Percentiles rank a stretch among this genome's conserved stretches.
These are phyloP conservation scores for Hemitrygon akajei DNA, from an alignment of 2,797 vertebrate species.

Conservation along the genomic window DNA sequence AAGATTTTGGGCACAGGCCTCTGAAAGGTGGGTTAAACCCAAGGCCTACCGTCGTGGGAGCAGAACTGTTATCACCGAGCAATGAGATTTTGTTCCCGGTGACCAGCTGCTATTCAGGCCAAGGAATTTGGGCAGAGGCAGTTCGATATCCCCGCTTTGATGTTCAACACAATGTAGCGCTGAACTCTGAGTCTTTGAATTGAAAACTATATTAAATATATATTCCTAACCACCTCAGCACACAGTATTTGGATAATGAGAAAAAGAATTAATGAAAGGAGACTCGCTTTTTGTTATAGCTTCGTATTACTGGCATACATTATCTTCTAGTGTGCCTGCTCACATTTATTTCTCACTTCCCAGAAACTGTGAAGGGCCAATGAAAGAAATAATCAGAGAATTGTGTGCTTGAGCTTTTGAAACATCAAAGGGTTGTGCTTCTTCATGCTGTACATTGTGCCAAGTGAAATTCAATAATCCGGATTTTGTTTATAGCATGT, in stretches of 20 bases:
- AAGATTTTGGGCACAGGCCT: neutral
- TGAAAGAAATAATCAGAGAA: constrained; percentile 34
- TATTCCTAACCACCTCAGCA: neutral
- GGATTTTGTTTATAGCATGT: constrained; percentile 17
- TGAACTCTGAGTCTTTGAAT: neutral
- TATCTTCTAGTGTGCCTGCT: constrained; percentile 12
- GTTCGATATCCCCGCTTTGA: neutral
- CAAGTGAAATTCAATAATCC: constrained; percentile 19
- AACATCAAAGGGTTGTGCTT: constrained; percentile 17
- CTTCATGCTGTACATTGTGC: constrained; percentile 17
- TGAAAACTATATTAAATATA: neutral
- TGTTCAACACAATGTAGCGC: neutral
- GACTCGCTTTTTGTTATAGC: neutral
- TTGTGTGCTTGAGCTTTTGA: constrained; percentile 29
- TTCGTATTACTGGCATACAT: constrained; percentile 18
- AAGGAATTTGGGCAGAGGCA: neutral
- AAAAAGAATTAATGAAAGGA: constrained; percentile 15
- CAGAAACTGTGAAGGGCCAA: constrained; percentile 15
- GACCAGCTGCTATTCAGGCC: too few species aligned
- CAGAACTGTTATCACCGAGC: neutral
- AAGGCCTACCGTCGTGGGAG: neutral
- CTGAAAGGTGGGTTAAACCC: neutral
- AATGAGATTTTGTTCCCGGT: too few species aligned
- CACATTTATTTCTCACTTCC: constrained; percentile 16
- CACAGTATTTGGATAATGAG: neutral